Base-by-base conservation (phyloP, 2,113 vertebrate genomes). In the Ibidorhyncha struthersii region DNA sequence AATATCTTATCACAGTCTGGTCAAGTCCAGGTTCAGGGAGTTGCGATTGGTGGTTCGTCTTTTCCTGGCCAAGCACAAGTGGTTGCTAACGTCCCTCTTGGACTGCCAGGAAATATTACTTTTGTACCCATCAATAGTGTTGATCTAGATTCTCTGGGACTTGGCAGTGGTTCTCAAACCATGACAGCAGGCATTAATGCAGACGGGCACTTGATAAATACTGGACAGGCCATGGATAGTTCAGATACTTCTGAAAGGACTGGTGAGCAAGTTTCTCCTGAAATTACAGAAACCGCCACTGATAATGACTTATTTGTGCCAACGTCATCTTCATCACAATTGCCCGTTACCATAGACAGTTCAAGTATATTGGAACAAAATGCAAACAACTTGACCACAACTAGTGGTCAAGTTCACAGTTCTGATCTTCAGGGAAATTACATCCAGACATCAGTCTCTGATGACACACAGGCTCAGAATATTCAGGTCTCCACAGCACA, bases 91-190 rank as follows among this genome's bases (percentile, higher is more conserved):
- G 99, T 99, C 98, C 99, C 99, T 98, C 97, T 99, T 98, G 99
- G 99, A 96, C 98, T 99, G 98, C 99, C 99, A 22, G 99, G 99
- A 97, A 99, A 99, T 98, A 99, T 99, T 97, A 99, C 99, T 90
- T 99, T 99, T 99, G 99, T 99, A 98, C 99, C 99, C 97, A 99
- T 99, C 97, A 99, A 99, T 97, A 99, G 99, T 90, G 98, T 99
- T 95, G 99, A 99, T 98, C 98, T 99, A 98, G 99, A 99, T 98
- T 99, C 99, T 93, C 98, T 99, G 74, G 99, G 99, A 98, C 98
- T 99, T 85, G 99, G 99, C 73, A 98, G 99, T 96, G 98, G 98
- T 98, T 99, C 99, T 98, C 99, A 99, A 98, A 99, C 99, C 96
- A 99, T 99, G 98, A 99, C 99, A 93, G 99, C 99, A 82, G 99